phyloP scores from a whole-genome alignment of 2,797 vertebrate species.

The Lagorchestes hirsutus region DNA sequence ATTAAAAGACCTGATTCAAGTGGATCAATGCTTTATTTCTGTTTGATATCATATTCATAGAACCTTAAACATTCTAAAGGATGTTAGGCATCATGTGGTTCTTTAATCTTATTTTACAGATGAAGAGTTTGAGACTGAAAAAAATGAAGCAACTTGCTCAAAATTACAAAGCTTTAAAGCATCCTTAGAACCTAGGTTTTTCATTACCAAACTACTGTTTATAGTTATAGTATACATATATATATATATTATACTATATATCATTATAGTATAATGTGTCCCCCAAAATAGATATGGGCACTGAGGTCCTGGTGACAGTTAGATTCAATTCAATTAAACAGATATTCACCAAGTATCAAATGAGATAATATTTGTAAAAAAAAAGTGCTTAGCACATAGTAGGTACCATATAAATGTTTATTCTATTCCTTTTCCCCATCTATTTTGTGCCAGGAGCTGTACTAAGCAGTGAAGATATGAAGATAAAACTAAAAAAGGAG shows the following conservation, averaged over 20 bases:
- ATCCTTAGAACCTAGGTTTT: not conserved
- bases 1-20: not conserved
- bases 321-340: not conserved
- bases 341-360: not conserved
- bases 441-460: not conserved
- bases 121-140: not conserved
- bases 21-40: not conserved
- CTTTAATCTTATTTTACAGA: not conserved
- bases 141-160: not conserved
- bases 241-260: too few relatives aligned
- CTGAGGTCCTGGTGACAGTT: not conserved
- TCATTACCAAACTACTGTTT: not conserved
- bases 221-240: too few relatives aligned
- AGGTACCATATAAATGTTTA: not conserved
- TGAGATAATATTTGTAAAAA: not conserved
- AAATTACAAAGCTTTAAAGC: not conserved
- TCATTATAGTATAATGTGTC: not conserved
- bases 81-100: not conserved
- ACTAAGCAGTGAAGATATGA: not conserved
- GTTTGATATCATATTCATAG: not conserved
- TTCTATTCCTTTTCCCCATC: not conserved
- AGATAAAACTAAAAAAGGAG: not conserved
- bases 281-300: not conserved
- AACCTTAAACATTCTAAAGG: not conserved
- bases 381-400: not conserved